Base-by-base conservation (phyloP, 2,888 invertebrate species). In the Capitulum mitella region DNA sequence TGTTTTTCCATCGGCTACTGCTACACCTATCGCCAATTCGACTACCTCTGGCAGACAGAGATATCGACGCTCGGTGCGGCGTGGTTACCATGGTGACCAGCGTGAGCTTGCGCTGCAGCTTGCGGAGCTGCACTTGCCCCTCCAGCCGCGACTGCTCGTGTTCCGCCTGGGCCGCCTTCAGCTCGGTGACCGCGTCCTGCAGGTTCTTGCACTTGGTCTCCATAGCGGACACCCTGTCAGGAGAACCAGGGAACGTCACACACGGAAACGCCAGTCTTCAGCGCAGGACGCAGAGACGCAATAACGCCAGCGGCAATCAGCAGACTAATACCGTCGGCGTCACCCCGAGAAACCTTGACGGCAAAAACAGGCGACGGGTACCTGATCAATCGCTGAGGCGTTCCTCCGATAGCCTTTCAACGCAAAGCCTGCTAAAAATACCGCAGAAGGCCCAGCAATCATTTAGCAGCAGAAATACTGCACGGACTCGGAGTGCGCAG, bases 121-220 rank as follows among this genome's bases (percentile, higher is more conserved):
- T 78, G 29, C 8, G 88, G 87, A 83, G 84, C 87, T 78, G 87
- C 88, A 40, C 79, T 40, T 74, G 75, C 5, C 19, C 48, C 51
- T 51, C 43, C 61, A 43, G 54, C 48, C 14, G 26, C 19, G 34
- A 1, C 37, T 29, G 64, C 1, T 19, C 48, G n/a, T n/a, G 77
- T 29, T 26, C 54, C 40, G 43, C 22, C 37, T 34, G 64, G 3
- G 34, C 34, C 19, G 16, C 22, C 64, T 64, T 19, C 64, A 64
- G 64, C 5, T 22, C 3, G 34, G 34, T 37, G 19, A 64, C 19
- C 22, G 34, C 64, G 1, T 34, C 22, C 64, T 64, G 64, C 19
- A 64, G 37, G 22, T 3, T 19, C n/a, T n/a, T 16, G 19, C 64
- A 64, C 16, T 37, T 14, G 2, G 37, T 3, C 64, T 64, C 37